phyloP scores from a whole-genome alignment of 2,888 invertebrate species.

The Adelognathus sp. region DNA sequence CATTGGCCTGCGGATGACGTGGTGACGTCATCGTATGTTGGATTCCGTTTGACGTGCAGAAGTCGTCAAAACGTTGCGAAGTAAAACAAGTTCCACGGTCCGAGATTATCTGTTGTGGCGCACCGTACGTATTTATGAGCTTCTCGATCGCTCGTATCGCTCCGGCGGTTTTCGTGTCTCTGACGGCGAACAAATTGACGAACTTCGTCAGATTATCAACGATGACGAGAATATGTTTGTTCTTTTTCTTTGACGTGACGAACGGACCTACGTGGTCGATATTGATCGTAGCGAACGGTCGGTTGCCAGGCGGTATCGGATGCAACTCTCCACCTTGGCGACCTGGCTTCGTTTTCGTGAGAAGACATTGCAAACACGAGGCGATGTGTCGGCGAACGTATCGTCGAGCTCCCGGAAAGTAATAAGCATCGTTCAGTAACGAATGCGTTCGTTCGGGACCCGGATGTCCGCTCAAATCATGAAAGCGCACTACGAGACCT shows the following conservation, averaged over 20 bases:
- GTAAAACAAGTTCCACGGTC: constrained; percentile 57
- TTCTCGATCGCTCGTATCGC: constrained; percentile 9
- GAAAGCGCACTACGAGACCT: constrained; percentile 37
- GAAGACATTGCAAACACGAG: too few relatives aligned
- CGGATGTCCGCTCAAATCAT: constrained; percentile 13
- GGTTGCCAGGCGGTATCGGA: constrained; percentile 53
- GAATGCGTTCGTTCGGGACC: neutral
- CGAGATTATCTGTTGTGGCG: constrained; percentile 49
- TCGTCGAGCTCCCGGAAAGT: neutral
- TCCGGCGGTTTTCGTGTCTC: neutral
- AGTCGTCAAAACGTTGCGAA: neutral
- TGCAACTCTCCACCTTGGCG: constrained; percentile 52
- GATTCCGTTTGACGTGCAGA: constrained; percentile 21
- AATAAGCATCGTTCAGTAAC: neutral
- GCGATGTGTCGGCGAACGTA: constrained; percentile 48
- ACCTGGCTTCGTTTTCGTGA: constrained; percentile 30
- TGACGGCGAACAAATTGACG: neutral
- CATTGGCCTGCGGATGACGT: constrained; percentile 56
- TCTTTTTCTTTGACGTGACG: constrained; percentile 26
- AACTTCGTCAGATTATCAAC: constrained; percentile 45
- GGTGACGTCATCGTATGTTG: neutral
- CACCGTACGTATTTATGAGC: constrained; percentile 44
- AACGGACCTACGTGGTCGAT: constrained; percentile 58
- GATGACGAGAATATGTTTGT: neutral
- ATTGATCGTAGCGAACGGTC: constrained; percentile 55